Conservation (phyloP, 2,113 vertebrate species). For the Thunnus thynnus region DNA sequence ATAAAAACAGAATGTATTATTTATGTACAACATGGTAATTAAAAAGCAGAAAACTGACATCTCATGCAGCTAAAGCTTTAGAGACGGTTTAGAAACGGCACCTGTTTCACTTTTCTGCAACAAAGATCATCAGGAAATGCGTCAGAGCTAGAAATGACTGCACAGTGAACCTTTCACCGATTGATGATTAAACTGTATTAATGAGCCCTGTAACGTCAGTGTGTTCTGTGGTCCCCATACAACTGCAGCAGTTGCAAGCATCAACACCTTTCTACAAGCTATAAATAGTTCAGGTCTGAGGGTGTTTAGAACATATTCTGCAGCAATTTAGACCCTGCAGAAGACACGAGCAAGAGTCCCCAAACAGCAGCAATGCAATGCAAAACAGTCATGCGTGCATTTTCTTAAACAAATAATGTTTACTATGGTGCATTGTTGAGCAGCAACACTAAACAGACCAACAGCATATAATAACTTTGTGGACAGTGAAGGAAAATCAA, state of each 20-base stretch:
- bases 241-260: slow-evolving; percentile 36
- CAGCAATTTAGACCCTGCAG: slow-evolving; percentile 15
- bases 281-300: slow-evolving; percentile 50
- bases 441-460: not conserved
- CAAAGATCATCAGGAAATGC: not conserved
- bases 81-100: not conserved
- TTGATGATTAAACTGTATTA: not conserved
- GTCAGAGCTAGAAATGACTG: not conserved
- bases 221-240: not conserved
- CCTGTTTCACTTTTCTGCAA: not conserved
- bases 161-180: not conserved
- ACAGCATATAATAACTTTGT: not conserved
- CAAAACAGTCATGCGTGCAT: not conserved
- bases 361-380: not conserved
- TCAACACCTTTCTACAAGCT: slow-evolving; percentile 39
- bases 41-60: not conserved
- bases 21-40: not conserved
- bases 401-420: not conserved
- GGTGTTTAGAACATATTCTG: slow-evolving; percentile 29
- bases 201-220: not conserved
- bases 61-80: not conserved
- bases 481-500: not conserved
- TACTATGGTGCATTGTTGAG: too few species aligned
- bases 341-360: not conserved
- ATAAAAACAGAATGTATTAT: not conserved